Evolutionary conservation across 2,797 vertebrate species (phyloP).

Genomic region (Mormyrops attenuatus): DNA sequence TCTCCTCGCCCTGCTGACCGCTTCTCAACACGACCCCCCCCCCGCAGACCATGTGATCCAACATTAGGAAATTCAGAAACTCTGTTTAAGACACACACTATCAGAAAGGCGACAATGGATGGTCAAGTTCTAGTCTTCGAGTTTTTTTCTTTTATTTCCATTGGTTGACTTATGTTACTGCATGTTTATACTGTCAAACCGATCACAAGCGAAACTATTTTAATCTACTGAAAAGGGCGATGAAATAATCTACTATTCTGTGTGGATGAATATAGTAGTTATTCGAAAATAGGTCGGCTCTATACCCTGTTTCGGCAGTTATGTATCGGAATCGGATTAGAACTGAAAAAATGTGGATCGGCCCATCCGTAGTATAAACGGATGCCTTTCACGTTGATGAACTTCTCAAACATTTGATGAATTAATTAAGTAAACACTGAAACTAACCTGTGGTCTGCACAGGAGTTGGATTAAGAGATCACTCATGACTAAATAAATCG

Average conservation of each 20-base stretch:
- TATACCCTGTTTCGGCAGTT: neutral
- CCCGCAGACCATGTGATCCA: neutral
- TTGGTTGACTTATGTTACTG: neutral
- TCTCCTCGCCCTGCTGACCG: neutral
- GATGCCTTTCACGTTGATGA: neutral
- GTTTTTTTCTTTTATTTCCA: neutral
- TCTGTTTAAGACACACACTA: neutral
- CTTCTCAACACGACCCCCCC: neutral
- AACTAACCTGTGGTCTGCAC: neutral
- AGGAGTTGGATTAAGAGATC: neutral
- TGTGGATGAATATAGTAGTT: neutral
- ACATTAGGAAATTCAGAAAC: neutral
- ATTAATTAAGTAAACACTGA: neutral
- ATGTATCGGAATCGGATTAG: neutral
- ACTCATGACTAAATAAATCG: neutral
- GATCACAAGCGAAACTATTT: neutral
- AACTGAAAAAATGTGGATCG: neutral
- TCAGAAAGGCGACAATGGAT: neutral
- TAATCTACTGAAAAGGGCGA: neutral
- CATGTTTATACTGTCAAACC: neutral
- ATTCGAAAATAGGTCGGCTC: neutral
- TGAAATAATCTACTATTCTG: neutral
- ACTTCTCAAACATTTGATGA: neutral
- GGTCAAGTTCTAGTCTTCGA: neutral
- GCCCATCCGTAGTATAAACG: neutral